Conservation (phyloP, 2,888 invertebrate species). For the Epirrhoe alternata region DNA sequence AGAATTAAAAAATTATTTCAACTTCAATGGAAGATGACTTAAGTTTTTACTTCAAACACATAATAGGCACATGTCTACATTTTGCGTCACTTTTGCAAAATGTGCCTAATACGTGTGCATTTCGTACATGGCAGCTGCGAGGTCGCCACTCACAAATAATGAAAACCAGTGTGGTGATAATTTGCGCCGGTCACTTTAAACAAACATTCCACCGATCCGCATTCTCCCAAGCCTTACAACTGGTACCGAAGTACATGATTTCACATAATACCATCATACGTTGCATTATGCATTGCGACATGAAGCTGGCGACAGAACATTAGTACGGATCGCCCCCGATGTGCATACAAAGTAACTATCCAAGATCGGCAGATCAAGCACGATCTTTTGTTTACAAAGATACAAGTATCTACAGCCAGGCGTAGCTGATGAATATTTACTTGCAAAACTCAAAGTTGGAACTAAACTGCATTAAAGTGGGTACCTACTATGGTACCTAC, state of each 20-base stretch:
- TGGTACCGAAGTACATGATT: constrained; percentile 45
- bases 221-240: constrained; percentile 42
- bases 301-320: constrained; percentile 74
- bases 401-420: background rate
- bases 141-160: too few relatives aligned
- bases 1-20: too few relatives aligned
- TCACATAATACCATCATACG: constrained; percentile 54
- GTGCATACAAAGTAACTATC: constrained; percentile 60
- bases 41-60: too few relatives aligned
- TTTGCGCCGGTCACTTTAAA: background rate
- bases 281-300: constrained; percentile 73
- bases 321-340: constrained; percentile 63
- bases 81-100: too few relatives aligned
- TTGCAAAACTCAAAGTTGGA: background rate
- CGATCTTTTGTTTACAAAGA: background rate
- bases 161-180: background rate
- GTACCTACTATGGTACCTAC: too few relatives aligned
- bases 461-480: too few relatives aligned
- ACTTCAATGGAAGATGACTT: too few relatives aligned
- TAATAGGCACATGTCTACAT: too few relatives aligned
- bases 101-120: too few relatives aligned
- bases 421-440: background rate
- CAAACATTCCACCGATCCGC: constrained; percentile 25
- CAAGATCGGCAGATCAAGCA: constrained; percentile 9
- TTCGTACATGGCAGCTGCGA: too few relatives aligned